Percentiles rank a stretch among this genome's conserved stretches.
Evolutionary conservation across 2,888 invertebrate species (phyloP).

Genomic region (Tetragonula carbonaria): DNA sequence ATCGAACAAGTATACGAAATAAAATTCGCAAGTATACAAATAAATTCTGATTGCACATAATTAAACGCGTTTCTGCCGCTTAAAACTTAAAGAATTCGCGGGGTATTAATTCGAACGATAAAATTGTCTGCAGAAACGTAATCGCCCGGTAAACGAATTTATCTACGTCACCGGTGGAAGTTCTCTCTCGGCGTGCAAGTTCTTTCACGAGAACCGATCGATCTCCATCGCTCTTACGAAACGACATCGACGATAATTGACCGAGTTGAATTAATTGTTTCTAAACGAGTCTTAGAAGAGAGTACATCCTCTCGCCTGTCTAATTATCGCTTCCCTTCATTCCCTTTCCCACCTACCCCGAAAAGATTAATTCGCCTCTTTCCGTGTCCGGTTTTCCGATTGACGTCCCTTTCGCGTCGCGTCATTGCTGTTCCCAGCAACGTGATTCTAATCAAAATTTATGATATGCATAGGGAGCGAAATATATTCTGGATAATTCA

Average conservation of each 20-base stretch:
- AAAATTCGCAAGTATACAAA: too few species aligned
- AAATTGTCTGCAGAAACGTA: slow-evolving; percentile 29
- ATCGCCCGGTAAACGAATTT: slow-evolving; percentile 37
- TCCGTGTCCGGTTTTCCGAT: neutral
- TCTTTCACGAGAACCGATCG: slow-evolving; percentile 51
- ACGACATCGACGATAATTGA: slow-evolving; percentile 51
- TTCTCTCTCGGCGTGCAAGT: slow-evolving; percentile 16
- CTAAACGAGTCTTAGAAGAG: slow-evolving; percentile 21
- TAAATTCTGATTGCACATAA: too few species aligned
- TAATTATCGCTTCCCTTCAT: slow-evolving; percentile 13
- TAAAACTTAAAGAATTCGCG: neutral
- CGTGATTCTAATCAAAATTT: neutral
- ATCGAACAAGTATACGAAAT: too few species aligned
- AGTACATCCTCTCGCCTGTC: neutral
- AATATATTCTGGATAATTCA: neutral
- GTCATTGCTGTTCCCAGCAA: too few species aligned
- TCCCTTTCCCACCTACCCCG: too few species aligned
- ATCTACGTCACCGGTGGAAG: slow-evolving; percentile 47
- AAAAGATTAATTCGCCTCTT: slow-evolving; percentile 20
- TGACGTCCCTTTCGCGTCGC: neutral
- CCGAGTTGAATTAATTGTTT: slow-evolving; percentile 51
- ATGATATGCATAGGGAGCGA: neutral
- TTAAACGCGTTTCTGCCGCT: neutral
- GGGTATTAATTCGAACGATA: slow-evolving; percentile 43
- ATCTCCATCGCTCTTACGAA: slow-evolving; percentile 55